Conservation (phyloP, 2,888 invertebrate species). For the Sinohyriopsis cumingii region DNA sequence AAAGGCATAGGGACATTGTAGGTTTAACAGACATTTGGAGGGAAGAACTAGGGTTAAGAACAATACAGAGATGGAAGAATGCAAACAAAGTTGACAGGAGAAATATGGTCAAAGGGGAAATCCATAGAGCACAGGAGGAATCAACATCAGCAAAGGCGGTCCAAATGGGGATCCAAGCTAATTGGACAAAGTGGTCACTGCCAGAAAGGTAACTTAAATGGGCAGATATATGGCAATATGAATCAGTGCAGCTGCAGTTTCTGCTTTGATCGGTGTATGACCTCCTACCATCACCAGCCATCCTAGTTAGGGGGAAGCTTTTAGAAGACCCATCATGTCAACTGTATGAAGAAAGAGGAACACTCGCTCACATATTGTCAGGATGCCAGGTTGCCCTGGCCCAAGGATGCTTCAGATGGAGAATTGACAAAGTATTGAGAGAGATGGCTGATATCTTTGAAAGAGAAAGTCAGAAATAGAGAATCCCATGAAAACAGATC, state of each 20-base stretch:
- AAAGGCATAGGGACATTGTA: constrained; percentile 10
- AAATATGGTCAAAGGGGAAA: constrained; percentile 12
- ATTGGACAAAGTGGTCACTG: constrained; percentile 14
- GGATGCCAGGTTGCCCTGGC: not conserved
- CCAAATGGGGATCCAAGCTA: constrained; percentile 7
- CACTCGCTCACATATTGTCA: too few species aligned
- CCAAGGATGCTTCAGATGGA: constrained; percentile 1
- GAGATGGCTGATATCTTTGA: too few species aligned
- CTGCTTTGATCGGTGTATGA: constrained; percentile 13
- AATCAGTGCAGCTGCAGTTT: constrained; percentile 12
- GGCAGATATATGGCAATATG: constrained; percentile 14
- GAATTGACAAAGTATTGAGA: too few species aligned
- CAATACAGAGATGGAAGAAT: constrained; percentile 1
- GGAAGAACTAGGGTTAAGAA: constrained; percentile 1
- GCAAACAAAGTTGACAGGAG: constrained; percentile 10
- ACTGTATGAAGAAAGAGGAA: too few species aligned
- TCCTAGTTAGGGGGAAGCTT: not conserved
- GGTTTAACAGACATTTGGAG: constrained; percentile 8
- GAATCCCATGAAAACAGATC: too few species aligned
- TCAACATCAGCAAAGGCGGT: constrained; percentile 7
- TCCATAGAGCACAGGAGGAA: constrained; percentile 16
- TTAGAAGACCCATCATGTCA: too few species aligned
- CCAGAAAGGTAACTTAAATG: constrained; percentile 10
- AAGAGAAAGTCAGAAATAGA: too few species aligned
- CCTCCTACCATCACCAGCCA: constrained; percentile 7